Evolutionary conservation across 2,113 vertebrate genomes (phyloP), one percentile per base, ranked within the genome.

Genomic region (Eudyptes chrysolophus): DNA sequence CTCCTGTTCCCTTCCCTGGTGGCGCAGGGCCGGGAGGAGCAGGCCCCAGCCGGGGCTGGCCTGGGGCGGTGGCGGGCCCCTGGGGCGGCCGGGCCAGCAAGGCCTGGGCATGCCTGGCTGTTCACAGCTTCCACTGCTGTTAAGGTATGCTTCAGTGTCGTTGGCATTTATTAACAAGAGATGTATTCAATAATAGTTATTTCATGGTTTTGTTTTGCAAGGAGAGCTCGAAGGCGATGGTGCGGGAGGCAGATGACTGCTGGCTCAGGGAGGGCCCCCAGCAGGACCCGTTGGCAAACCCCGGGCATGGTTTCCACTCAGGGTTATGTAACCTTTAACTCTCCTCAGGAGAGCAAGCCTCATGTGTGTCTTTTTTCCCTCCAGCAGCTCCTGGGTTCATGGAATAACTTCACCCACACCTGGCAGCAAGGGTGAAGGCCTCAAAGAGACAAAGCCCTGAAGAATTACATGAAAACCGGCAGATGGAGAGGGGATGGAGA

Each of bases 71-170:
- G 1, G 5, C 2, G 2, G 42, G 42, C 36, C 61, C 18, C 9
- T 2, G 4, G 25, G 38, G 11, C 13, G 2, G 66, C 0, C 1
- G 3, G 48, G 11, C 4, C 2, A 0, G 16, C 0, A 0, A 9
- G 38, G 30, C 49, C 21, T 20, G n/a, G n/a, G 46, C 32, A 13
- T 1, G 0, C 4, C 11, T 55, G 70, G 7, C 49, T 26, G 6
- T 60, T 65, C n/a, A 10, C 72, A 58, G 2, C 30, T 58, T 40
- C 48, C 52, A 19, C 30, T 0, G 0, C 14, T 24, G 34, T 5
- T 13, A 21, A 32, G 29, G 29, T 52, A 7, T 5, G 32, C 30
- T 79, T 48, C 40, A 8, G 25, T 5, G 0, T 16, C 1, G 0
- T 0, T 20, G 11, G 26, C 34, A 1, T 75, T 61, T 42, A 32